These are phyloP conservation scores for Clepsis dumicolana DNA, from an alignment of 2,888 invertebrate genomes.

Conservation along the genomic window DNA sequence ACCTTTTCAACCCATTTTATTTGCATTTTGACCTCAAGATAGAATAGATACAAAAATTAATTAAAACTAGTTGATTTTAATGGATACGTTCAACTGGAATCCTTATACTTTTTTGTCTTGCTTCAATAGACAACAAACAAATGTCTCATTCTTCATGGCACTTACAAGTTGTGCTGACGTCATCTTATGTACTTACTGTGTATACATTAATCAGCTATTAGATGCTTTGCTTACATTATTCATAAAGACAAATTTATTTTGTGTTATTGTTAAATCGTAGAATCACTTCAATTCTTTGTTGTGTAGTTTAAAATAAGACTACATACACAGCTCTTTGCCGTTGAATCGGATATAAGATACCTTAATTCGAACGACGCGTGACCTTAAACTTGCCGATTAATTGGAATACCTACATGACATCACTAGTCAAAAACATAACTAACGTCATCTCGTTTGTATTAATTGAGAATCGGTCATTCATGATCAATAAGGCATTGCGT, in stretches of 20 bases:
- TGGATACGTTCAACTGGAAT: too few species aligned
- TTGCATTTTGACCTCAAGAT: neutral
- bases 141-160: constrained; percentile 35
- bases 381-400: constrained; percentile 26
- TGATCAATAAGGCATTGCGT: constrained; percentile 20
- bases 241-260: neutral
- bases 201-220: neutral
- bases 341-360: constrained; percentile 2
- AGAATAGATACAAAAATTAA: too few species aligned
- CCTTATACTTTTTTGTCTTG: neutral
- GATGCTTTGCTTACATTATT: constrained; percentile 1
- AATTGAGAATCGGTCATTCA: constrained; percentile 28
- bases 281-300: neutral
- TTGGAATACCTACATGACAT: constrained; percentile 29
- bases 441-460: constrained; percentile 25
- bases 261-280: neutral
- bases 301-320: neutral
- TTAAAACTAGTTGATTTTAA: too few species aligned
- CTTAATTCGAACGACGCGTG: constrained; percentile 2
- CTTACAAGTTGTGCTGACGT: constrained; percentile 34
- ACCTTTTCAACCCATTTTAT: neutral
- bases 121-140: neutral
- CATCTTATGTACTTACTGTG: neutral
- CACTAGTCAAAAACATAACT: constrained; percentile 14
- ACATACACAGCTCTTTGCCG: neutral